phyloP scores from a whole-genome alignment of 2,888 invertebrate genomes.

The Atherix ibis region DNA sequence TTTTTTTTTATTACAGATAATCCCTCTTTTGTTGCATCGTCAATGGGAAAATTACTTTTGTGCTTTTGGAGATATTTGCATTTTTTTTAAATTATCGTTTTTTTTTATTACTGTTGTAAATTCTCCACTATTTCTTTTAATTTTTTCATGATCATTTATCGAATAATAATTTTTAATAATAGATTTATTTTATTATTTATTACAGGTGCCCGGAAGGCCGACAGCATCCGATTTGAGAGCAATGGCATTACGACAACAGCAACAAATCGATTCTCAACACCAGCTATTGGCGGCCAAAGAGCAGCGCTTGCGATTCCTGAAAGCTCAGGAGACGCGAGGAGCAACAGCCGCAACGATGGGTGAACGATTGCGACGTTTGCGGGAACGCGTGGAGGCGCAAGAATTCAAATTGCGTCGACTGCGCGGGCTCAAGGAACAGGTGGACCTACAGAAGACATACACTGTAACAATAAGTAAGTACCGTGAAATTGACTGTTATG shows the following conservation, averaged over 20 bases:
- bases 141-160: no score
- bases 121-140: neutral
- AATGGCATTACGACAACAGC: slow-evolving; percentile 94
- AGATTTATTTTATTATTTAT: slow-evolving; percentile 4
- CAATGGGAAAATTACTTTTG: no score
- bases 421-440: slow-evolving; percentile 82
- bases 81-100: neutral
- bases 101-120: neutral
- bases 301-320: slow-evolving; percentile 82
- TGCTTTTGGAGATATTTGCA: no score
- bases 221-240: slow-evolving; percentile 92
- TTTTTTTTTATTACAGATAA: no score
- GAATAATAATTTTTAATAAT: no score
- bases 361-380: slow-evolving; percentile 68
- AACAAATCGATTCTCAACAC: slow-evolving; percentile 93
- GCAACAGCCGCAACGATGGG: slow-evolving; percentile 55
- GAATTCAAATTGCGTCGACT: slow-evolving; percentile 85
- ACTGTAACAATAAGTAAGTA: slow-evolving; percentile 82
- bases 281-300: slow-evolving; percentile 79
- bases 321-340: slow-evolving; percentile 68
- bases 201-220: slow-evolving; percentile 82
- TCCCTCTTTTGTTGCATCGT: no score
- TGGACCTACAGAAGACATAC: slow-evolving; percentile 81
- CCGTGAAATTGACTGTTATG: neutral
- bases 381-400: slow-evolving; percentile 87